phyloP scores from a whole-genome alignment of 2,888 invertebrate genomes.

The Gerris lacustris region DNA sequence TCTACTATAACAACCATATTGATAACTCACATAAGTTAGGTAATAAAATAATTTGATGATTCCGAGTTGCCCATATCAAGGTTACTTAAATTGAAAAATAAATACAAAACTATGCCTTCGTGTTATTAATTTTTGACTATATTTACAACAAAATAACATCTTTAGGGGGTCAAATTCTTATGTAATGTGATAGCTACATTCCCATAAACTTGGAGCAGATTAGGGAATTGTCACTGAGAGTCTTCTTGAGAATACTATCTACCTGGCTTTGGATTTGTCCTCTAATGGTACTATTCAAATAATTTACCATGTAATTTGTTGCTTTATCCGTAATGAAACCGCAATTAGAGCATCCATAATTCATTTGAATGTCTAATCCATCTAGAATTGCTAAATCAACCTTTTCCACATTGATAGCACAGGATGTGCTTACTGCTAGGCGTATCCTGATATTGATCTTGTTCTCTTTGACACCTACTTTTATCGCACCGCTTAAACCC shows the following conservation, averaged over 20 bases:
- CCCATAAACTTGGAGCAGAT: slow-evolving; percentile 14
- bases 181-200: background rate
- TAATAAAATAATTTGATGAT: too few species aligned
- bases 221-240: slow-evolving; percentile 8
- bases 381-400: slow-evolving; percentile 13
- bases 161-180: too few species aligned
- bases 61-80: too few species aligned
- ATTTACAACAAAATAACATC: too few species aligned
- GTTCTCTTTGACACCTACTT: slow-evolving; percentile 13
- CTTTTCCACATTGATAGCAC: slow-evolving; percentile 16
- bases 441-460: slow-evolving; percentile 13
- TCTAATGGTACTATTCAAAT: slow-evolving; percentile 11
- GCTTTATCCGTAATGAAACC: slow-evolving; percentile 12
- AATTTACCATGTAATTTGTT: slow-evolving; percentile 3
- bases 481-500: slow-evolving; percentile 5
- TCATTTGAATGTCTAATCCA: slow-evolving; percentile 6
- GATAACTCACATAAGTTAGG: too few species aligned
- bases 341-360: slow-evolving; percentile 12
- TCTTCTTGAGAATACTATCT: slow-evolving; percentile 6
- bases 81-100: too few species aligned
- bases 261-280: slow-evolving; percentile 8
- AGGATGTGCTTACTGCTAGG: slow-evolving; percentile 9
- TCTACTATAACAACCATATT: too few species aligned
- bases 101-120: too few species aligned
- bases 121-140: too few species aligned